Base-by-base conservation (phyloP, 2,113 vertebrate genomes). In the Sapajus apella region DNA sequence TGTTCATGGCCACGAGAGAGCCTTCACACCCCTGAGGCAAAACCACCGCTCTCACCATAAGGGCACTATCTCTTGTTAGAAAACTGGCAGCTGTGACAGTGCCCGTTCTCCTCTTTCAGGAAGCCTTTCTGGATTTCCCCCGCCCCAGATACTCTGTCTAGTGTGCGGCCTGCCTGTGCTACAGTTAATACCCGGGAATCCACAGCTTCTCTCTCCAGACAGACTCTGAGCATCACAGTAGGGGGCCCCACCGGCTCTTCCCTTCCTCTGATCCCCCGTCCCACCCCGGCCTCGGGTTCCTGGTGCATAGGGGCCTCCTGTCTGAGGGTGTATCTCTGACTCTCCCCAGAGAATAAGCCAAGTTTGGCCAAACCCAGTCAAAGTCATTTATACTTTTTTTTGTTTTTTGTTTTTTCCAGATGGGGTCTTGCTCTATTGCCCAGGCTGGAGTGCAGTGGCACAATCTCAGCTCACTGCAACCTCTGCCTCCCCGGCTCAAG, bases 161-260 rank as follows among this genome's bases (percentile, higher is more conserved):
- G 40, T 0, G 0, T 0, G 0, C 0, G 25, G 43, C 2, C 3
- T 30, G 5, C 58, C 17, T 1, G 3, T 1, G 37, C 30, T 23
- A 1, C 4, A 1, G 73, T 43, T 12, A 4, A 16, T 35, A 50
- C 79, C 25, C 2, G 3, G 10, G n/a, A 20, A 27, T 0, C 90
- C 43, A 0, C 0, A 8, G 13, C 23, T 45, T 58, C 61, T 40
- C 47, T 47, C 76, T 72, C 83, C 47, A 23, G n/a, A 56, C n/a
- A 16, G 50, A 40, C 37, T 30, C 95, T 16, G 7, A 58, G 21
- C 52, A 0, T 56, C 35, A 11, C 21, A 66, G 2, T 8, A 0
- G 10, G 83, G 50, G 32, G 10, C 56, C 16, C 6, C 8, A 7
- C 18, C 20, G 2, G 32, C 64, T 30, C 85, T 47, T 2, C 30